phyloP scores from a whole-genome alignment of 2,113 vertebrate genomes.

The Gavialis gangeticus region DNA sequence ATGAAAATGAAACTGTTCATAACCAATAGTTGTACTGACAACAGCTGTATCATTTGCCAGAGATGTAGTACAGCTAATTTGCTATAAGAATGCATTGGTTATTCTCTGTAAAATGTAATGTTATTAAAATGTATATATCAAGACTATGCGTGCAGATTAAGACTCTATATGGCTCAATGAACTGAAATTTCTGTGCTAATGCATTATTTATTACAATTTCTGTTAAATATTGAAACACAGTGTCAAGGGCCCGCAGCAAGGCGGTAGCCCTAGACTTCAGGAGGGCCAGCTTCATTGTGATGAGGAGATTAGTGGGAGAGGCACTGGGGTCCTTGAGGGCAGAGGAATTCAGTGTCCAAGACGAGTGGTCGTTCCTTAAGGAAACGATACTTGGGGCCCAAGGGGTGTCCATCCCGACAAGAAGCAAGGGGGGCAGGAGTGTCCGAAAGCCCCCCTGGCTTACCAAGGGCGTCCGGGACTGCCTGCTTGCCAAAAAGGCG shows the following conservation, averaged over 20 bases:
- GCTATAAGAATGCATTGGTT: not conserved
- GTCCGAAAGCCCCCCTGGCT: no score
- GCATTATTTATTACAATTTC: not conserved
- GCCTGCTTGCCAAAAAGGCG: no score
- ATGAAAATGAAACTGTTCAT: not conserved
- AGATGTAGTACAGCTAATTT: not conserved
- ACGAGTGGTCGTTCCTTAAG: no score
- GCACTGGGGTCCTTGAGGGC: not conserved
- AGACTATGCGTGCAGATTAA: not conserved
- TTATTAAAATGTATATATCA: not conserved
- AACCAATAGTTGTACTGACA: not conserved
- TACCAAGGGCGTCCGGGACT: no score
- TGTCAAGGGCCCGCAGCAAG: no score
- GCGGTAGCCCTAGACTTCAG: no score
- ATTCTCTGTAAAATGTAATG: not conserved
- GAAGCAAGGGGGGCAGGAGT: no score
- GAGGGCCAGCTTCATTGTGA: no score
- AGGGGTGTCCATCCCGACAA: no score
- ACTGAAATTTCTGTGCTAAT: not conserved
- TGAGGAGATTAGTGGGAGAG: not conserved
- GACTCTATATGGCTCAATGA: not conserved
- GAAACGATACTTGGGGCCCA: no score
- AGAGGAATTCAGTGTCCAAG: no score
- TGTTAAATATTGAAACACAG: not conserved
- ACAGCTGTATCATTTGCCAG: not conserved